Conservation (phyloP, 2,113 vertebrate genomes). For the Xiphophorus couchianus region DNA sequence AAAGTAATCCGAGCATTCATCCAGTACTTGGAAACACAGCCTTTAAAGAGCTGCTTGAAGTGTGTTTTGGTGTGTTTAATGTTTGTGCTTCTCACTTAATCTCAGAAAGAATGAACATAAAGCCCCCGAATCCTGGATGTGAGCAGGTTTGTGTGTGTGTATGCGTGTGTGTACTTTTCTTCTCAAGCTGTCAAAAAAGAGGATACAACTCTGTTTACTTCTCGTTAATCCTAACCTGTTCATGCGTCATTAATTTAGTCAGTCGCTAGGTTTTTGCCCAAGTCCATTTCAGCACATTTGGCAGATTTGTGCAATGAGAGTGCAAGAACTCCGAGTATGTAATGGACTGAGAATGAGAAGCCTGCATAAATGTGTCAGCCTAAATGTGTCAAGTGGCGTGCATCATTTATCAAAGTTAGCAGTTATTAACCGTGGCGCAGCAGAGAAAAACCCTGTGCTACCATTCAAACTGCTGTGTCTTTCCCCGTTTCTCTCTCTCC, state of each 20-base stretch:
- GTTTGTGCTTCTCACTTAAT: conserved; percentile 28
- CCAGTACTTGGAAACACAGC: conserved; percentile 49
- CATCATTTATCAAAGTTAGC: conserved; percentile 41
- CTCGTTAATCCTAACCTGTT: conserved; percentile 24
- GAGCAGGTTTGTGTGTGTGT: not conserved
- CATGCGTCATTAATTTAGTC: conserved; percentile 14
- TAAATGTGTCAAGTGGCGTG: conserved; percentile 43
- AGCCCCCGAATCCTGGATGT: conserved; percentile 14
- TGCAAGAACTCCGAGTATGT: not conserved
- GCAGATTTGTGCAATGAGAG: not conserved
- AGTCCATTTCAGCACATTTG: not conserved
- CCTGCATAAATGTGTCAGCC: conserved; percentile 22
- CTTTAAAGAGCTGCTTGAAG: conserved; percentile 35
- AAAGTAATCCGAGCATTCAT: conserved; percentile 65
- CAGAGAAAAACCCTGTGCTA: conserved; percentile 39
- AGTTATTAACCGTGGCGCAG: conserved; percentile 42
- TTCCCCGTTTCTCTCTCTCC: conserved; percentile 40
- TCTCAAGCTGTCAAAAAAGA: conserved; percentile 20
- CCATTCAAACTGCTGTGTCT: conserved; percentile 54
- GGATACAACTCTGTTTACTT: not conserved
- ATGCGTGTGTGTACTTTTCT: conserved; percentile 14
- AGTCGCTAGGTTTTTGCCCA: not conserved
- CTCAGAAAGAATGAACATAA: not conserved
- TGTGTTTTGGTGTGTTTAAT: conserved; percentile 40
- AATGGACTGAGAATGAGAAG: conserved; percentile 8